Evolutionary conservation across 2,888 invertebrate genomes (phyloP).

Genomic region (Belgica antarctica): DNA sequence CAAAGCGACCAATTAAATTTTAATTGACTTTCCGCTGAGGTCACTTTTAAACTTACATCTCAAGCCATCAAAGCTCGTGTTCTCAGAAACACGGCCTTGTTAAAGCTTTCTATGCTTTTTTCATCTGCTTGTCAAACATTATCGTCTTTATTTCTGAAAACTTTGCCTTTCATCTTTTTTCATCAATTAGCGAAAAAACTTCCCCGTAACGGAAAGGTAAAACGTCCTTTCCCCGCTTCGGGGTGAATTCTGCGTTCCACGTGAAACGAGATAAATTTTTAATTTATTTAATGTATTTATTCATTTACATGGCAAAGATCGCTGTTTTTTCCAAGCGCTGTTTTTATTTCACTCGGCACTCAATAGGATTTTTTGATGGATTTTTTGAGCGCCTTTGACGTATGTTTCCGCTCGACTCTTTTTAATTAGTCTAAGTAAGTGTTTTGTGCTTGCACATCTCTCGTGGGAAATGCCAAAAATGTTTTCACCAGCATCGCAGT

Average conservation of each 20-base stretch:
- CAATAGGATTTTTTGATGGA: slow-evolving; percentile 17
- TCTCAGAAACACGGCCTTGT: too few species aligned
- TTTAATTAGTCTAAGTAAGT: slow-evolving; percentile 31
- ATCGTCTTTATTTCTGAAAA: not conserved
- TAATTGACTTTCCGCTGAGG: too few species aligned
- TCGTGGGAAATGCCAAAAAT: slow-evolving; percentile 6
- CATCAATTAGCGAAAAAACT: slow-evolving; percentile 30
- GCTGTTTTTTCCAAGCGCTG: not conserved
- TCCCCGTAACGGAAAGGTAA: not conserved
- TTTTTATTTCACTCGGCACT: slow-evolving; percentile 28
- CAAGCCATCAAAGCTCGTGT: not conserved
- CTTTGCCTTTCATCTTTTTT: slow-evolving; percentile 35
- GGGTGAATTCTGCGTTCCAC: not conserved
- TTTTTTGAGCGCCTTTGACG: not conserved
- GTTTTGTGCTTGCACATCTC: slow-evolving; percentile 15
- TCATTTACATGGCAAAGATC: slow-evolving; percentile 42
- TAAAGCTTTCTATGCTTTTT: too few species aligned
- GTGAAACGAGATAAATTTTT: slow-evolving; percentile 23
- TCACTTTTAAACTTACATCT: not conserved
- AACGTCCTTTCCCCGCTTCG: not conserved
- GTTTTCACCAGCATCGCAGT: not conserved
- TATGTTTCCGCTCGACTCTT: slow-evolving; percentile 5
- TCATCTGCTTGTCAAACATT: not conserved
- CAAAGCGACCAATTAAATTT: too few species aligned
- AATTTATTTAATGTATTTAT: slow-evolving; percentile 40